These are phyloP conservation scores for Hirtodrosophila duncani DNA, from an alignment of 2,888 invertebrate species.

Conservation along the genomic window DNA sequence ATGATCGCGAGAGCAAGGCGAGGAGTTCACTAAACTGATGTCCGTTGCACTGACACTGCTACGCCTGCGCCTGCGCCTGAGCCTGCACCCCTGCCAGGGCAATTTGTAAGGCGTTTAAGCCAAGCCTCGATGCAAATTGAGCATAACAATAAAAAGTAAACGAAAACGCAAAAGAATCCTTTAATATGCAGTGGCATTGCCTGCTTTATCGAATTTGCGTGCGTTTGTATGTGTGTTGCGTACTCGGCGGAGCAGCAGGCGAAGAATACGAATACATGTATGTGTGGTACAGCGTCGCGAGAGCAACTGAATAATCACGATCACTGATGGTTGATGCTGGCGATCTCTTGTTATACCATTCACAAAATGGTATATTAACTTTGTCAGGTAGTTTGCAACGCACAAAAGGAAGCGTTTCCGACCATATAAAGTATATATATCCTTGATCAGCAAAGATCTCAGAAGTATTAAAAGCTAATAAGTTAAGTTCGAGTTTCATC, in stretches of 20 bases:
- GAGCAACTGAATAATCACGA: conserved; percentile 56
- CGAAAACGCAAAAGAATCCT: conserved; percentile 37
- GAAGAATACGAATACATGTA: too few relatives aligned
- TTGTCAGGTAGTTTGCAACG: too few relatives aligned
- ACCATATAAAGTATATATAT: too few relatives aligned
- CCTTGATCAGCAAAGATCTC: too few relatives aligned
- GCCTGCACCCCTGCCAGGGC: conserved; percentile 9
- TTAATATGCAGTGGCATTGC: conserved; percentile 28
- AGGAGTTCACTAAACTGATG: conserved; percentile 61
- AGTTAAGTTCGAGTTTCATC: too few relatives aligned
- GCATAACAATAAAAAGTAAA: conserved; percentile 11
- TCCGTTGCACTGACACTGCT: conserved; percentile 3
- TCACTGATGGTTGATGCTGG: conserved; percentile 29
- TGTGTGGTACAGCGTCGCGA: conserved; percentile 53
- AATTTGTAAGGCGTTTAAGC: conserved; percentile 60
- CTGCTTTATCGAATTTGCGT: conserved; percentile 8
- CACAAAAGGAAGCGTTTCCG: too few relatives aligned
- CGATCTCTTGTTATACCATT: too few relatives aligned
- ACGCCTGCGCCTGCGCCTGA: conserved; percentile 22
- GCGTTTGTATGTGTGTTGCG: conserved; percentile 3
- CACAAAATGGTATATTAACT: too few relatives aligned
- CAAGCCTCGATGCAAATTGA: conserved; percentile 42
- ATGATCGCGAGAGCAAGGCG: too few relatives aligned
- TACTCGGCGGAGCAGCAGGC: conserved; percentile 31
- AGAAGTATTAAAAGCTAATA: too few relatives aligned